Evolutionary conservation across 2,797 vertebrate species (phyloP).

Genomic region (Stomatorhinus walkeri): DNA sequence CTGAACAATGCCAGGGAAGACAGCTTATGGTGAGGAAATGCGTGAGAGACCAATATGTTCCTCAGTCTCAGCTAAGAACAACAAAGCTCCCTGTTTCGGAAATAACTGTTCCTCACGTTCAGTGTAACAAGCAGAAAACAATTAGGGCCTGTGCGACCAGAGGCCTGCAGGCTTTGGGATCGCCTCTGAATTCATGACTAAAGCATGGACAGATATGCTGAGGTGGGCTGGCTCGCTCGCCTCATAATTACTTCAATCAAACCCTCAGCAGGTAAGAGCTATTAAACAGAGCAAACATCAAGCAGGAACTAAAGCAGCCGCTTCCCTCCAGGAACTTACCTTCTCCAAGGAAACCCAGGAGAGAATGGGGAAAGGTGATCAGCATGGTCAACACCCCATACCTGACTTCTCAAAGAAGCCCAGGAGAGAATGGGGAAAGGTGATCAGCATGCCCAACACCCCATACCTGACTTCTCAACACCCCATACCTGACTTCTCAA

Average conservation of each 20-base stretch:
- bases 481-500: neutral
- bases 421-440: neutral
- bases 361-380: neutral
- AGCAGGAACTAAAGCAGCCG: neutral
- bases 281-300: neutral
- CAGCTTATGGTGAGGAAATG: neutral
- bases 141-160: neutral
- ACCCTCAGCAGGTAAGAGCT: neutral
- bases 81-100: neutral
- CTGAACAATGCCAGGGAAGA: conserved; percentile 37
- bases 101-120: conserved; percentile 10
- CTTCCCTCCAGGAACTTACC: neutral
- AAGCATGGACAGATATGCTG: neutral
- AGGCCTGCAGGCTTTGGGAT: neutral
- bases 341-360: neutral
- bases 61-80: conserved; percentile 1
- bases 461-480: no score
- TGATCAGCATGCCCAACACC: neutral
- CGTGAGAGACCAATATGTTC: neutral
- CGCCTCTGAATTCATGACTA: neutral
- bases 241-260: neutral
- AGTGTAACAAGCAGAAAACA: neutral
- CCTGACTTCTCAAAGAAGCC: no score
- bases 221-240: neutral
- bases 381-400: neutral